Evolutionary conservation across 2,113 vertebrate genomes (phyloP), one percentile per base, ranked within the genome.

Genomic region (Micronisus gabar): DNA sequence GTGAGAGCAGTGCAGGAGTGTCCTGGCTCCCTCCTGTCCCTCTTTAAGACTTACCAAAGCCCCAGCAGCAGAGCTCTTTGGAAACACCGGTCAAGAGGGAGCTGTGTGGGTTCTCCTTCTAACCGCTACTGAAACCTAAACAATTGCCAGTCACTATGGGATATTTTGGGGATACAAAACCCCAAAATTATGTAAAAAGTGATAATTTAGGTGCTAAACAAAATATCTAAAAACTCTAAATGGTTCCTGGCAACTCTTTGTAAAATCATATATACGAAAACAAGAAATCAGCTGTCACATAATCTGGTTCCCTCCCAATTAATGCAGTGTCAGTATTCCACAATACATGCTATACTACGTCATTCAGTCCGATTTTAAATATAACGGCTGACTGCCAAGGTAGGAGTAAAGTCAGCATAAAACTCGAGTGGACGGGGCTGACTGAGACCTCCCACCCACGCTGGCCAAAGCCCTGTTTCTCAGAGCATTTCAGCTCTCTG

Each of bases 321-420:
- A 45, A 19, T 5, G 11, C 45, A 36, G 5, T 13, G 36, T 13
- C 70, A 18, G 50, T 14, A 10, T 41, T 55, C 70, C 7, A 25
- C 50, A 25, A 8, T 52, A 55, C 8, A 3, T 5, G 8, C 10
- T 41, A 32, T 17, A 25, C 21, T 18, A 4, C 38, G 41, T 25
- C 3, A 6, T 52, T 36, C 53, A 50, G 13, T 13, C 52, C 10
- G 25, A 29, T 36, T 58, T 50, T n/a, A 21, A 67, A 32, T 12
- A 25, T 3, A 26, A 16, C 1, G 5, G 23, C 66, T 32, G 20
- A 20, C 47, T 4, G 19, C 58, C 10, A 15, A 43, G 36, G n/a
- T 18, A 26, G 36, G 55, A 50, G n/a, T 6, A 36, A 19, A 6
- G 0, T 5, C 2, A 1, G 41, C 13, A 16, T 38, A 58, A 41